Evolutionary conservation across 2,888 invertebrate species (phyloP).

Genomic region (Acanthosoma haemorrhoidale): DNA sequence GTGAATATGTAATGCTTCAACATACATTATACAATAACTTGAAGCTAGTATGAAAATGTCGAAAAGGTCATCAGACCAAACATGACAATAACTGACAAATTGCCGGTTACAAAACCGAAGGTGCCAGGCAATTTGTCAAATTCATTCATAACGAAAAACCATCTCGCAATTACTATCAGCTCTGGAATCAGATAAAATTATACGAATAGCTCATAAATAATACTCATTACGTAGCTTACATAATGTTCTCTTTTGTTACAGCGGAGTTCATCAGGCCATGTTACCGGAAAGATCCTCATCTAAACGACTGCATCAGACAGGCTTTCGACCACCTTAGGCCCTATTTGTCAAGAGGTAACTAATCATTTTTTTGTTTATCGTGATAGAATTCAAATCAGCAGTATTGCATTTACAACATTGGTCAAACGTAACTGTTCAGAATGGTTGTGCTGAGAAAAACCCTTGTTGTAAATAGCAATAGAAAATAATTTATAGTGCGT

Average conservation of each 20-base stretch:
- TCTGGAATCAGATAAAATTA: too few species aligned
- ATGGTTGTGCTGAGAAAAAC: not conserved
- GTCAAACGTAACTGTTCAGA: not conserved
- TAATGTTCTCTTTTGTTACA: slow-evolving; percentile 50
- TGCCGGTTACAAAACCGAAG: too few species aligned
- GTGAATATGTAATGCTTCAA: too few species aligned
- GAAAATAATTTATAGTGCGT: not conserved
- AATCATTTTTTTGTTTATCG: not conserved
- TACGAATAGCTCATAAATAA: too few species aligned
- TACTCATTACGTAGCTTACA: too few species aligned
- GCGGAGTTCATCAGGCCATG: slow-evolving; percentile 70
- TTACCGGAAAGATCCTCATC: slow-evolving; percentile 58
- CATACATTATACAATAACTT: too few species aligned
- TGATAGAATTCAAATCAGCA: slow-evolving; percentile 23
- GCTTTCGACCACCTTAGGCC: slow-evolving; percentile 69
- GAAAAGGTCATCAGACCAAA: too few species aligned
- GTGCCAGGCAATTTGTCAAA: too few species aligned
- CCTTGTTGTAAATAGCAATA: not conserved
- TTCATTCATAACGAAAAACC: too few species aligned
- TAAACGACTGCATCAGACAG: slow-evolving; percentile 59
- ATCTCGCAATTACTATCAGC: too few species aligned
- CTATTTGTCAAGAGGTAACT: slow-evolving; percentile 55
- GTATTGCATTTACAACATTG: not conserved
- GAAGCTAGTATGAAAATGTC: too few species aligned
- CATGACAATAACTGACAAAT: too few species aligned